Evolutionary conservation across 2,113 vertebrate species (phyloP).

Genomic region (Oxyura jamaicensis): DNA sequence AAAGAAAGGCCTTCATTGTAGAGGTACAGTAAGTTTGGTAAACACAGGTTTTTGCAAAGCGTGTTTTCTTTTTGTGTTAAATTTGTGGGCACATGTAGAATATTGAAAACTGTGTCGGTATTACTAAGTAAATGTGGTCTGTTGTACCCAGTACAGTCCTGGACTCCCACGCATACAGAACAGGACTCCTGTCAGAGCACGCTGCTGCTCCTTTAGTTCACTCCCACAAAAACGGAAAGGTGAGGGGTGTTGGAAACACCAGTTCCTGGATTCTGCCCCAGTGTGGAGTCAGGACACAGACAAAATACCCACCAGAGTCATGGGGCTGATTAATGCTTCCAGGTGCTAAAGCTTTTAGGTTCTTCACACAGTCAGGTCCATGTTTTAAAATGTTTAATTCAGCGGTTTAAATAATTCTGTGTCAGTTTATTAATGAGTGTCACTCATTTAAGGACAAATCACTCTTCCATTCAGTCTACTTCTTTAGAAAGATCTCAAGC

Average conservation of each 20-base stretch:
- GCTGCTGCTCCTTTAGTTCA: not conserved
- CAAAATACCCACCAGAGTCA: not conserved
- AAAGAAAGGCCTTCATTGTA: constrained; percentile 96
- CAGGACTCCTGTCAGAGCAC: not conserved
- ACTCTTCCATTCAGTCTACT: not conserved
- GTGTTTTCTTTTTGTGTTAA: not conserved
- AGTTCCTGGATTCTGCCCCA: not conserved
- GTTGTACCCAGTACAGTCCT: not conserved
- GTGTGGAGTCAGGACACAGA: not conserved
- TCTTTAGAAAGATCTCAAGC: not conserved
- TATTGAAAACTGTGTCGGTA: not conserved
- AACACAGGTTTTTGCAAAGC: not conserved
- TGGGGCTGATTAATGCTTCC: not conserved
- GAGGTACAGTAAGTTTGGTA: constrained; percentile 83
- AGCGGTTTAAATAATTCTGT: not conserved
- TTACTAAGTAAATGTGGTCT: not conserved
- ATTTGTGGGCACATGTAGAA: not conserved
- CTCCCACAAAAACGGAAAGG: not conserved
- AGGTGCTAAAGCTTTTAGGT: not conserved
- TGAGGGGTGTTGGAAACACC: not conserved
- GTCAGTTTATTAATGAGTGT: not conserved
- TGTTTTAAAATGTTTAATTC: not conserved
- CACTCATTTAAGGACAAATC: not conserved
- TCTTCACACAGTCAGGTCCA: not conserved
- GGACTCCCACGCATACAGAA: not conserved